These are phyloP conservation scores for Poeciliopsis occidentalis DNA, from an alignment of 2,113 vertebrate genomes.

Conservation along the genomic window DNA sequence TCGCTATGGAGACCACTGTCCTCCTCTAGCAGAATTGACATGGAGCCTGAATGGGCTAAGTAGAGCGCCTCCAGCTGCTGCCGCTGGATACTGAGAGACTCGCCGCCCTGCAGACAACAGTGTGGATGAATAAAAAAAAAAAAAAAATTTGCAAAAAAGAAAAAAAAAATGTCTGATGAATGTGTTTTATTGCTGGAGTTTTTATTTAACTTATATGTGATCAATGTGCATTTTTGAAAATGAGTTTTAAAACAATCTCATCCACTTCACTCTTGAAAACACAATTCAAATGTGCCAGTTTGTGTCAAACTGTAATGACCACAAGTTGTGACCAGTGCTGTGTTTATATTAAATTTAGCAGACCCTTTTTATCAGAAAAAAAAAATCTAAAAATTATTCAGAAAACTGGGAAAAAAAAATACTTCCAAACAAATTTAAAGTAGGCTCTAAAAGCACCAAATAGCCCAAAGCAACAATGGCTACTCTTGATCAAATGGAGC, in stretches of 20 bases:
- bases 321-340: too few species aligned
- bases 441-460: neutral
- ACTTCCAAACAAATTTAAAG: neutral
- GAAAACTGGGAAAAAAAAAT: neutral
- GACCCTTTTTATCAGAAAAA: neutral
- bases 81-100: constrained; percentile 71
- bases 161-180: neutral
- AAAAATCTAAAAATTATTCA: neutral
- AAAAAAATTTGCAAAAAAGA: neutral
- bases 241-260: neutral
- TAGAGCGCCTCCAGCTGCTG: constrained; percentile 79
- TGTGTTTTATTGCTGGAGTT: neutral
- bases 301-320: too few species aligned
- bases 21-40: constrained; percentile 73
- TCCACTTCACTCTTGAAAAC: neutral
- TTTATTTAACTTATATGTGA: neutral
- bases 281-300: neutral
- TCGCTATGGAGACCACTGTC: constrained; percentile 41
- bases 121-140: neutral
- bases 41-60: constrained; percentile 66
- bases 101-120: constrained; percentile 68
- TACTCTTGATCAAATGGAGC: neutral
- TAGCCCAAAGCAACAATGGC: neutral
- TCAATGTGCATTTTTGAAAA: neutral
- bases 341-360: too few species aligned